Conservation (phyloP, 2,797 vertebrate genomes). For the Lithobates pipiens region DNA sequence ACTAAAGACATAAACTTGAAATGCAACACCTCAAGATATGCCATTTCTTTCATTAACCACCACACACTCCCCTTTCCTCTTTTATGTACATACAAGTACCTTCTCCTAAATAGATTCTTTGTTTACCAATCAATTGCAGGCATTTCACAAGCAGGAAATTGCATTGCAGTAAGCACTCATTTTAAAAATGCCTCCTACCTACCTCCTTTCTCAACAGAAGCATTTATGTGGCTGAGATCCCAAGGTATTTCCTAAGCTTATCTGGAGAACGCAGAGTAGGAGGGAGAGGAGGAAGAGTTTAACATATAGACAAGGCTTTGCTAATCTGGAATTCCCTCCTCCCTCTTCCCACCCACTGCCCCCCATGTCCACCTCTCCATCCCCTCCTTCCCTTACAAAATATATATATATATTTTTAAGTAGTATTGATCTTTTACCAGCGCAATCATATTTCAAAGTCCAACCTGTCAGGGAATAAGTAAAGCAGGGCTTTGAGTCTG, state of each 20-base stretch:
- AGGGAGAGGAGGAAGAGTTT: constrained; percentile 45
- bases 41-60: neutral
- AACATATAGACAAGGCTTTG: constrained; percentile 46
- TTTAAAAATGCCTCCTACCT: constrained; percentile 71
- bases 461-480: constrained; percentile 54
- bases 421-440: constrained; percentile 58
- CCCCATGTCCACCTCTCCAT: neutral
- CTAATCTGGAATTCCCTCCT: constrained; percentile 46
- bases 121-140: constrained; percentile 75
- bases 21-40: constrained; percentile 1
- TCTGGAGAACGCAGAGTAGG: constrained; percentile 45
- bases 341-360: constrained; percentile 24
- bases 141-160: constrained; percentile 79
- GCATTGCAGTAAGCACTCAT: constrained; percentile 73
- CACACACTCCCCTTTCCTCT: neutral
- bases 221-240: constrained; percentile 67
- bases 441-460: constrained; percentile 50
- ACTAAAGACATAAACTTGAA: too few relatives aligned
- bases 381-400: constrained; percentile 12
- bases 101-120: constrained; percentile 63
- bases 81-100: constrained; percentile 50
- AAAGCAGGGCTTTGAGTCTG: constrained; percentile 16
- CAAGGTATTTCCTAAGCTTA: constrained; percentile 60
- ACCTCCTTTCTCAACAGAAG: constrained; percentile 58
- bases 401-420: constrained; percentile 59